Base-by-base conservation (phyloP, 1,140 invertebrate species). In the Calycopis cecrops region DNA sequence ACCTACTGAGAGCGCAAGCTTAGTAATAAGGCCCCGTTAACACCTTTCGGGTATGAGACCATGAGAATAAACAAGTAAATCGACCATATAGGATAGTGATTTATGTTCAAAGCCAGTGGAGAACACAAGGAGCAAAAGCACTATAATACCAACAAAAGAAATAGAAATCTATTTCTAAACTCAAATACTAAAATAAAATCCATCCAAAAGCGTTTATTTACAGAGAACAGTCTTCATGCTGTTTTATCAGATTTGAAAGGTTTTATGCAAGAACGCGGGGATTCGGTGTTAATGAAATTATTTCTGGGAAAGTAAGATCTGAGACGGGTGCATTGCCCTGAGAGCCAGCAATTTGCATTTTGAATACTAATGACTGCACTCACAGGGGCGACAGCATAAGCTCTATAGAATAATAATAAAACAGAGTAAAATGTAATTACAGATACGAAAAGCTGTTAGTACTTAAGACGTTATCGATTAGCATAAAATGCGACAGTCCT, bases 201-300 rank as follows among this genome's bases (percentile, higher is more conserved):
- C 21, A 6, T 28, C 21, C 21, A 28, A 28, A 28, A 28, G 2
- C 2, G 21, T 28, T 28, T 6, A 28, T 28, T 3, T 28, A 28
- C 21, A 28, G 6, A 6, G 21, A 28, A 28, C 2, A 28, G 4
- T 9, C n/a, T 35, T 50, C 28, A 12, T 14, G 7, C 18, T 50
- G 38, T 67, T 64, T 51, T 65, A 65, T 59, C 57, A 55, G 57
- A 62, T 53, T 65, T 61, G 56, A 67, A 70, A 74, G 69, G 64
- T 70, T 73, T 75, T 74, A 67, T 57, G 63, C 69, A 68, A 65
- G 68, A 68, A 71, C 69, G 68, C 52, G 69, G 61, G 65, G 67
- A 72, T 73, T 79, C 73, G 76, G 76, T 74, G 76, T 79, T 82
- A 82, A 79, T 79, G 75, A 83, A 83, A 83, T 83, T 76, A 83